Conservation (phyloP, 2,888 invertebrate genomes). For the Agrotis ipsilon region DNA sequence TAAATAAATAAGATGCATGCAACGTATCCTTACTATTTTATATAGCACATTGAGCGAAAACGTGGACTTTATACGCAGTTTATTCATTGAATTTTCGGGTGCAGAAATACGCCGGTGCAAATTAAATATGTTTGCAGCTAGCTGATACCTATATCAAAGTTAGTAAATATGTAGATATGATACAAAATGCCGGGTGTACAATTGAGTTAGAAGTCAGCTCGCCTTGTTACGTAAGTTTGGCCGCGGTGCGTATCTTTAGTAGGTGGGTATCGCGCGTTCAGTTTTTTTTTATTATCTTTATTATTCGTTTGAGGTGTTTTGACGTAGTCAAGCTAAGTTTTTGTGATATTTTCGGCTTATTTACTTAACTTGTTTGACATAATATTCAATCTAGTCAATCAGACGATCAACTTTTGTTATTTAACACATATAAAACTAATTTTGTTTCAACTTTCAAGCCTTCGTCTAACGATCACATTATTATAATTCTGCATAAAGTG, state of each 20-base stretch:
- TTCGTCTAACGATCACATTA: background rate
- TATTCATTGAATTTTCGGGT: conserved; percentile 20
- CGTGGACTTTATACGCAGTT: conserved; percentile 19
- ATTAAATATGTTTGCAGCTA: conserved; percentile 29
- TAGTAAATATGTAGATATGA: conserved; percentile 60
- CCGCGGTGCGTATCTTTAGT: conserved; percentile 59
- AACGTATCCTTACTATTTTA: conserved; percentile 57
- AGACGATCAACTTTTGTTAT: background rate
- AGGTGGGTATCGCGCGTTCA: conserved; percentile 39
- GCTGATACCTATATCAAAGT: conserved; percentile 33
- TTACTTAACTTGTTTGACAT: conserved; percentile 26
- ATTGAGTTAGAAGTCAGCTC: conserved; percentile 59
- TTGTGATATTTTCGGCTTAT: conserved; percentile 23
- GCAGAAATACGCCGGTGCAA: conserved; percentile 25
- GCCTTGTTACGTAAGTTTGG: conserved; percentile 58
- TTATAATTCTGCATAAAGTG: background rate
- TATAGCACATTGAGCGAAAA: conserved; percentile 21
- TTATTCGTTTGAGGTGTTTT: conserved; percentile 49
- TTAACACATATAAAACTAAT: background rate
- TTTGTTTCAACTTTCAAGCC: background rate
- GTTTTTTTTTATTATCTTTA: conserved; percentile 54
- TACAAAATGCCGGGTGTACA: conserved; percentile 62
- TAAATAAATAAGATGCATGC: conserved; percentile 87
- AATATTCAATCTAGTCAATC: conserved; percentile 15
- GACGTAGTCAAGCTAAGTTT: conserved; percentile 40